Conservation (phyloP, 2,113 vertebrate genomes). For the Gymnarchus niloticus region DNA sequence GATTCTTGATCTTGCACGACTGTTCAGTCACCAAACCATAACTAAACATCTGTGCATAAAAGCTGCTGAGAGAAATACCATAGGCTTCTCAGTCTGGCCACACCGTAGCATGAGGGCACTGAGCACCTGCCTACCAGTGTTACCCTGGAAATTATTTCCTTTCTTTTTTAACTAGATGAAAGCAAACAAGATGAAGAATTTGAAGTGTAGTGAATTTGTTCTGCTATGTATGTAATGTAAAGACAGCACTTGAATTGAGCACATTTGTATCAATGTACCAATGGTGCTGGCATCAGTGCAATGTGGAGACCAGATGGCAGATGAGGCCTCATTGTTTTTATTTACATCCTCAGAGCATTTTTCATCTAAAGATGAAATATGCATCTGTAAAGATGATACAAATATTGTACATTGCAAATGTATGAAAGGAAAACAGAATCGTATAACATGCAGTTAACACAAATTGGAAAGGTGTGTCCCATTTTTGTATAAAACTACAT, state of each 20-base stretch:
- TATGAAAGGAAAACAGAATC: no score
- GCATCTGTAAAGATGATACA: neutral
- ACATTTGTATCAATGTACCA: neutral
- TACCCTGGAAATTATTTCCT: neutral
- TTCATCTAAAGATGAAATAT: neutral
- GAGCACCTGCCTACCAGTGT: conserved; percentile 36
- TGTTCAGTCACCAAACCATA: conserved; percentile 63
- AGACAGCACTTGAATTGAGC: neutral
- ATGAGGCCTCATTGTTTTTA: neutral
- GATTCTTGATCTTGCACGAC: conserved; percentile 64
- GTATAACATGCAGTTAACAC: no score
- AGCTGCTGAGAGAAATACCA: conserved; percentile 57
- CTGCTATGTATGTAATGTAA: neutral
- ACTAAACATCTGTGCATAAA: conserved; percentile 66
- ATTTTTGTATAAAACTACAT: no score
- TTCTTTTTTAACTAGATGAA: neutral
- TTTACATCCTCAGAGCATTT: neutral
- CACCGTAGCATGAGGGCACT: conserved; percentile 46
- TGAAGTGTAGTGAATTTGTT: neutral
- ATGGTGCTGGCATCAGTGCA: neutral
- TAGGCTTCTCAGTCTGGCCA: conserved; percentile 49
- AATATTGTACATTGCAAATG: no score
- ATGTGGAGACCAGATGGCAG: neutral
- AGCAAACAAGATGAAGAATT: neutral
- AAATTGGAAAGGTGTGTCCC: no score